Percentiles rank a stretch among this genome's conserved stretches.
phyloP scores from a whole-genome alignment of 2,113 vertebrate species.

The Antennarius striatus region DNA sequence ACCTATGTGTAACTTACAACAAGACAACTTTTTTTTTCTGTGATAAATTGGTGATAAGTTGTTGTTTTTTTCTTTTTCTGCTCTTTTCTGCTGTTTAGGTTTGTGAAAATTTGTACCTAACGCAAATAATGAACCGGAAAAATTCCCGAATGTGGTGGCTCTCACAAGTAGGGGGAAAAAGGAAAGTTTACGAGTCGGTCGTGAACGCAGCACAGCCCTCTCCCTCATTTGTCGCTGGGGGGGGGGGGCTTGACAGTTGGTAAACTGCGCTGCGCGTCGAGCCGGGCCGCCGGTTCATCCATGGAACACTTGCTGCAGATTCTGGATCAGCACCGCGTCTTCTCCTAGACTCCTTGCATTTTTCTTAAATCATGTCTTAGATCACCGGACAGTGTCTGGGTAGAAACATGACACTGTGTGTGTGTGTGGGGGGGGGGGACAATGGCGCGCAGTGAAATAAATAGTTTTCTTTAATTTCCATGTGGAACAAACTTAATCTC shows the following conservation, averaged over 20 bases:
- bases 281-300: constrained; percentile 32
- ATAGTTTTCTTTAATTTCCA: not conserved
- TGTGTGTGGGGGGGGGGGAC: too few species aligned
- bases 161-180: too few species aligned
- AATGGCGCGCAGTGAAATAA: too few species aligned
- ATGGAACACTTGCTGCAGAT: constrained; percentile 34
- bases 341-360: not conserved
- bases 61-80: too few species aligned
- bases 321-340: not conserved
- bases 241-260: constrained; percentile 48
- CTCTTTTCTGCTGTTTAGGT: too few species aligned
- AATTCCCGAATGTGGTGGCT: too few species aligned
- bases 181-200: constrained; percentile 36
- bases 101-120: too few species aligned
- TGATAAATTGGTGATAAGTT: too few species aligned
- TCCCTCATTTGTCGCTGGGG: constrained; percentile 40
- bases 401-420: too few species aligned
- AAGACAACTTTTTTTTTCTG: too few species aligned
- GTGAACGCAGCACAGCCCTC: constrained; percentile 65
- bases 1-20: too few species aligned
- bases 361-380: not conserved
- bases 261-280: constrained; percentile 5
- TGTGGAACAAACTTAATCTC: not conserved
- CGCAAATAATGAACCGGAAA: too few species aligned
- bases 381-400: not conserved